Base-by-base conservation (phyloP, 2,113 vertebrate species). In the Istiophorus platypterus region DNA sequence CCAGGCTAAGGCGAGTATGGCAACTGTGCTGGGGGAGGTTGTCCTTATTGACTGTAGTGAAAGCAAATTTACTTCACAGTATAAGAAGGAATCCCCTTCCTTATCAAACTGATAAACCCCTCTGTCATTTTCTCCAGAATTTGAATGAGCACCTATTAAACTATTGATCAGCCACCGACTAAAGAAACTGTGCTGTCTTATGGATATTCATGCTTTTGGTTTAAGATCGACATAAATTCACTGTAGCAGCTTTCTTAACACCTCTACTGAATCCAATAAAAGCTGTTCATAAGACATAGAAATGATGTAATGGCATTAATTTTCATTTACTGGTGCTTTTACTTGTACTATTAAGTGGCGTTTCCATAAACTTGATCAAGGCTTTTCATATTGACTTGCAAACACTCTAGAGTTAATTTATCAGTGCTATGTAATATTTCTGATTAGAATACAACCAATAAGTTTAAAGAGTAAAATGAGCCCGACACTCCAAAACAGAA, bases 31-130 rank as follows among this genome's bases (percentile, higher is more conserved):
- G 7, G 20, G 27, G 39, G 51, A 78, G 61, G 54, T 18, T 73
- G 77, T 81, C 39, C 68, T 58, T 78, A 85, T 80, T 80, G 84
- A 91, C 57, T 67, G 41, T 17, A 39, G 45, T 24, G 73, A 80
- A 29, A 64, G 57, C 9, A 83, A 80, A 92, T 92, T 88, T 81
- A 89, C 77, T 61, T 22, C 68, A 64, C 68, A 34, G 20, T 1
- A 65, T 58, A 26, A 54, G 1, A 54, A 12, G 12, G 47, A 68
- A 88, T 71, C 72, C 82, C 15, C 49, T 66, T 51, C n/a, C 64
- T 77, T 68, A 72, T 52, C 34, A 82, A 72, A 61, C 66, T 26
- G 12, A 78, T 62, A 9, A 73, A 62, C 61, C 71, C 18, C 10
- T 64, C 54, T 39, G 63, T 83, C 68, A 71, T 68, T 67, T 57